Evolutionary conservation across 1,140 invertebrate species (phyloP), one percentile per base, ranked within the genome.

Genomic region (Kradibia gibbosae): DNA sequence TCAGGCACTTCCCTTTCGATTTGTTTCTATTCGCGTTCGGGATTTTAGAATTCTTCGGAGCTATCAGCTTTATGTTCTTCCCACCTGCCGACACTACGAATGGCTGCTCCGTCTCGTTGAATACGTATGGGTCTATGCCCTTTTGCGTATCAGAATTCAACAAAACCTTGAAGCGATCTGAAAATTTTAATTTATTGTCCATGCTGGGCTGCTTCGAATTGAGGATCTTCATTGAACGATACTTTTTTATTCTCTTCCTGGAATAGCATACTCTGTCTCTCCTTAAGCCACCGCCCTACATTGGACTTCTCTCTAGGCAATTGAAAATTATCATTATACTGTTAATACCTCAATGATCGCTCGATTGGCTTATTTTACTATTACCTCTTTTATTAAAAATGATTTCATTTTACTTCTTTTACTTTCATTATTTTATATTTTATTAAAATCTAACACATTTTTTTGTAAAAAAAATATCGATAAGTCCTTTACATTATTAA

Each of bases 121-220:
- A 94, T 48, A 93, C 92, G 84, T 94, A 94, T 1, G 93, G 93
- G 89, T 94, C 93, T 25, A 88, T 87, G 84, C 91, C 88, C 81
- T 89, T 87, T 39, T 86, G 88, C 48, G 85, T 78, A 71, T 91
- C 91, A 67, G 88, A 90, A 85, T 92, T 92, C 67, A 93, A 85
- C 73, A 92, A 86, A 76, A 91, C 88, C 83, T 92, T 93, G 60
- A 91, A 85, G 71, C 91, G 88, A 83, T 92, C 92, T 67, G 90
- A 88, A 87, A 92, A 92, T 83, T 91, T 92, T 75, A 92, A 88
- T 88, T 93, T 91, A 90, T 90, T 92, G 91, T 93, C 92, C 89
- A 89, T 89, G 74, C 86, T 87, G 85, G 82, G 86, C 81, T 86
- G 87, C 78, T 87, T 86, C 78, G 85, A 83, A 77, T 86, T 85